Percentiles rank a stretch among this genome's conserved stretches.
Conservation (phyloP, 1,140 invertebrate genomes). For the Ooceraea biroi region DNA sequence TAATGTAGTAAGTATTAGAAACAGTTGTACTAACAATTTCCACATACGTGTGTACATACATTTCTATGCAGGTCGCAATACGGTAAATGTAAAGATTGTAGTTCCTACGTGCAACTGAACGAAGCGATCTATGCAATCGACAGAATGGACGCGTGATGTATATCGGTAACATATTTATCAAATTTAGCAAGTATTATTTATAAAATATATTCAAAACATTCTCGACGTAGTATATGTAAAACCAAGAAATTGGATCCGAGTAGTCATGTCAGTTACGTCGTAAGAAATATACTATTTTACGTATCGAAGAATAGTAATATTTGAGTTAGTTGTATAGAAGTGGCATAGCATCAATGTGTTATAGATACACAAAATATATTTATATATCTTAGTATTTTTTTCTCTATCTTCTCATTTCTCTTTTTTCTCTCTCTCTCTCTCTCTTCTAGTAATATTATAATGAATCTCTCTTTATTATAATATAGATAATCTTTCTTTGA, state of each 20-base stretch:
- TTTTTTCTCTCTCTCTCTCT: slow-evolving; percentile 32
- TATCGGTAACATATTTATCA: neutral
- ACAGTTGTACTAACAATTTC: neutral
- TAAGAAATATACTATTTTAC: slow-evolving; percentile 78
- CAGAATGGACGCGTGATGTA: neutral
- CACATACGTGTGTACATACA: neutral
- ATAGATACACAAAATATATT: slow-evolving; percentile 84
- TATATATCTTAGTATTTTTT: slow-evolving; percentile 77
- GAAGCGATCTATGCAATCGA: neutral
- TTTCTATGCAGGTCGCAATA: neutral
- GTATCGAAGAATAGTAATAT: slow-evolving; percentile 77
- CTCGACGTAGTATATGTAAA: neutral
- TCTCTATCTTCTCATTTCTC: neutral
- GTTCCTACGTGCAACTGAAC: neutral
- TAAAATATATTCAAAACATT: neutral
- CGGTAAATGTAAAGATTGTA: neutral
- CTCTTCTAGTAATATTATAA: slow-evolving; percentile 80
- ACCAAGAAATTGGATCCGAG: neutral
- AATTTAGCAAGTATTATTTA: neutral
- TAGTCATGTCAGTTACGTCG: slow-evolving; percentile 66
- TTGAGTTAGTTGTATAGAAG: slow-evolving; percentile 79
- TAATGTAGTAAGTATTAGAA: neutral
- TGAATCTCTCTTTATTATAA: slow-evolving; percentile 78
- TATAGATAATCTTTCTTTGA: slow-evolving; percentile 82
- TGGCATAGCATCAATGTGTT: slow-evolving; percentile 78